Percentiles rank a stretch among this genome's conserved stretches.
Evolutionary conservation across 2,888 invertebrate species (phyloP).

Genomic region (Hydropsyche betteni): DNA sequence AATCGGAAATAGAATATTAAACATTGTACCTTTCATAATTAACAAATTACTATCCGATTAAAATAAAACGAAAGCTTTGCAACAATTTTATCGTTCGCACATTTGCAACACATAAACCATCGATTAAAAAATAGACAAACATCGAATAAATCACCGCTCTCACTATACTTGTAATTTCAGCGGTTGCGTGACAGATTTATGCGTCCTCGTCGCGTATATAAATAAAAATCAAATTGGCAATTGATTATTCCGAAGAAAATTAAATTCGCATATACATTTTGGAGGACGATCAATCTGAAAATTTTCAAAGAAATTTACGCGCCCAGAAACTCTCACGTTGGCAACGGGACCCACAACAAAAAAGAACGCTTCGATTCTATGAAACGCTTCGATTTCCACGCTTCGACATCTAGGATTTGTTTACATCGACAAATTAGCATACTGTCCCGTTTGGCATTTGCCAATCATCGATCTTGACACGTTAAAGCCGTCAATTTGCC

Average conservation of each 20-base stretch:
- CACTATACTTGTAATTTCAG: too few species aligned
- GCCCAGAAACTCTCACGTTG: background rate
- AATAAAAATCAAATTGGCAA: slow-evolving; percentile 21
- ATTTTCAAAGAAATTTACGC: background rate
- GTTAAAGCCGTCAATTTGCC: slow-evolving; percentile 7
- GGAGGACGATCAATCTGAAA: slow-evolving; percentile 10
- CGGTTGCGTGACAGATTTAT: slow-evolving; percentile 3
- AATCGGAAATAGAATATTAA: too few species aligned
- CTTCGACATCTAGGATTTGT: background rate
- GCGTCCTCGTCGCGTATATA: background rate
- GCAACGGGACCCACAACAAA: too few species aligned
- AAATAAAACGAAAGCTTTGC: too few species aligned
- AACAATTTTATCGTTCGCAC: too few species aligned
- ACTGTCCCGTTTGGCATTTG: background rate
- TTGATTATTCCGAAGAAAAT: slow-evolving; percentile 13
- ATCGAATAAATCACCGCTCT: too few species aligned
- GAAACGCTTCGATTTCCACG: too few species aligned
- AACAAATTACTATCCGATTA: too few species aligned
- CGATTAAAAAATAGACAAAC: too few species aligned
- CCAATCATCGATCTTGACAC: slow-evolving; percentile 23
- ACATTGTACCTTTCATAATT: too few species aligned
- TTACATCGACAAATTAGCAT: background rate
- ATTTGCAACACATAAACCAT: too few species aligned
- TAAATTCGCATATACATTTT: background rate
- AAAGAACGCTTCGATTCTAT: too few species aligned